These are phyloP conservation scores for Malacosoma neustria DNA, from an alignment of 2,888 invertebrate species.

Conservation along the genomic window DNA sequence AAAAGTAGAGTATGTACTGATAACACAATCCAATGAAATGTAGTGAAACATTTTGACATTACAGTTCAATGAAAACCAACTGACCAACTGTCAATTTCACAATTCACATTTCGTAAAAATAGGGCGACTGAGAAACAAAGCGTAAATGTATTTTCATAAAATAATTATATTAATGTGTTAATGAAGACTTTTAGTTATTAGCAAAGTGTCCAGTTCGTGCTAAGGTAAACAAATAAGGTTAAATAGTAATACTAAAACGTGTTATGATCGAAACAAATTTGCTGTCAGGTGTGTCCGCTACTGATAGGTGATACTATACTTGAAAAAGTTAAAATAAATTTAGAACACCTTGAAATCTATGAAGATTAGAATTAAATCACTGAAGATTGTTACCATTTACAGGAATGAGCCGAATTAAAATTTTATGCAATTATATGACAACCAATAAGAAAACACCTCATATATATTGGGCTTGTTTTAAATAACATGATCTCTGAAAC, in stretches of 20 bases:
- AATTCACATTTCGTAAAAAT: too few relatives aligned
- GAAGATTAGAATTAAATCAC: too few relatives aligned
- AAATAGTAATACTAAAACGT: too few relatives aligned
- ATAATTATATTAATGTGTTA: constrained; percentile 31
- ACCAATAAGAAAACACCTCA: too few relatives aligned
- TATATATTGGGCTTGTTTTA: too few relatives aligned
- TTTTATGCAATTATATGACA: too few relatives aligned
- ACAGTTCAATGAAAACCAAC: constrained; percentile 15
- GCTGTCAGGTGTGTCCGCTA: constrained; percentile 2
- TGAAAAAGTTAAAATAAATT: constrained; percentile 15
- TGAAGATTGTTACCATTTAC: too few relatives aligned
- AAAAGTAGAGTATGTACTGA: too few relatives aligned
- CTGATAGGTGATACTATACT: constrained; percentile 9
- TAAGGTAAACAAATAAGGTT: constrained; percentile 6
- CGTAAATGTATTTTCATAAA: constrained; percentile 17
- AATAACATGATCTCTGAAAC: constrained; percentile 14
- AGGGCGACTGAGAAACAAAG: constrained; percentile 16
- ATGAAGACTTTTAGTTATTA: constrained; percentile 24
- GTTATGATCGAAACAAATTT: not conserved
- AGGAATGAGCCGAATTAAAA: too few relatives aligned
- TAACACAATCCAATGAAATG: constrained; percentile 25
- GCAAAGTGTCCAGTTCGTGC: constrained; percentile 8
- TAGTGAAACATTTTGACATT: constrained; percentile 26
- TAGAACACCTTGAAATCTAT: constrained; percentile 26
- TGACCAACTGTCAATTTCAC: fast-evolving